These are phyloP conservation scores for Zele albiditarsus DNA, from an alignment of 2,888 invertebrate species.

Conservation along the genomic window DNA sequence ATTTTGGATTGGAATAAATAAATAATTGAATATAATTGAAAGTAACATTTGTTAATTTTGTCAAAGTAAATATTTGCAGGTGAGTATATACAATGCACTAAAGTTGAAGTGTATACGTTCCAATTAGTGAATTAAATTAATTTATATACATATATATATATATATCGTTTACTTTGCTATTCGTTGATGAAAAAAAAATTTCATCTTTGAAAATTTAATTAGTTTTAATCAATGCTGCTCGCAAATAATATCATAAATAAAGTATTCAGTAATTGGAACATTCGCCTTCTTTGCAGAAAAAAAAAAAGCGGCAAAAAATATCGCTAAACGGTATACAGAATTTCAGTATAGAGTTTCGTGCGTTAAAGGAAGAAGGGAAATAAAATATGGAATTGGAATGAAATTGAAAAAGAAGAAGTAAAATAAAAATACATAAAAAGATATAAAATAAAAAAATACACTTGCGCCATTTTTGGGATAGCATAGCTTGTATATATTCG, in stretches of 20 bases:
- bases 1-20: neutral
- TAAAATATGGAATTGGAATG: constrained; percentile 7
- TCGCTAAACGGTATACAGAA: neutral
- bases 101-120: neutral
- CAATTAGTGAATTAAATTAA: neutral
- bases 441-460: neutral
- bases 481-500: neutral
- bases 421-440: neutral
- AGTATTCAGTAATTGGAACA: neutral
- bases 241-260: neutral
- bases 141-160: neutral
- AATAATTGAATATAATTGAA: neutral
- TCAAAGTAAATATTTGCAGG: neutral
- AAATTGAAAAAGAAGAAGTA: constrained; percentile 6
- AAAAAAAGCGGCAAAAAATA: neutral
- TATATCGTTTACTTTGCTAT: neutral
- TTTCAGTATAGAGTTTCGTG: neutral
- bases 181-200: neutral
- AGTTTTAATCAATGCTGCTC: neutral
- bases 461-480: neutral
- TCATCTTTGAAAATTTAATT: neutral
- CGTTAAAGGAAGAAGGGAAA: neutral
- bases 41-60: neutral
- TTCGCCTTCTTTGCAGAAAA: neutral
- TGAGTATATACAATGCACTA: neutral